Percentiles rank a stretch among this genome's conserved stretches.
Conservation (phyloP, 2,888 invertebrate genomes). For the Lampropteryx suffumata region DNA sequence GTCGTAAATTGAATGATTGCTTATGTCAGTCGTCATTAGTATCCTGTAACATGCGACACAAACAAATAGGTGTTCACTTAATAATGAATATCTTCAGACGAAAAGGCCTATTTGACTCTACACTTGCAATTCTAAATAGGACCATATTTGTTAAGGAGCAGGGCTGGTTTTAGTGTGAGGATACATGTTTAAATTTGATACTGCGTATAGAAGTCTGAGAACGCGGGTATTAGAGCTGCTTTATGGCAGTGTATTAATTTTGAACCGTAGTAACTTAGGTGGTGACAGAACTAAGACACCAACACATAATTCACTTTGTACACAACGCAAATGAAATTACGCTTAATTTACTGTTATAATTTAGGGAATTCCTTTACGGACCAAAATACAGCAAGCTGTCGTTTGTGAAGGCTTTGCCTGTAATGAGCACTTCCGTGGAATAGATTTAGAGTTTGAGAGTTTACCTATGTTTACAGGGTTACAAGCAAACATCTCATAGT, state of each 20-base stretch:
- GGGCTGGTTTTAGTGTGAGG: constrained; percentile 39
- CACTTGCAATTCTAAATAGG: constrained; percentile 13
- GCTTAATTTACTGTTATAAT: constrained; percentile 82
- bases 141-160: constrained; percentile 37
- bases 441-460: constrained; percentile 2
- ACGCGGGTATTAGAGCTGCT: constrained; percentile 75
- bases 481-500: neutral
- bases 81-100: constrained; percentile 64
- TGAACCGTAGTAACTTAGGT: constrained; percentile 82
- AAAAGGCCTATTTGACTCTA: constrained; percentile 50
- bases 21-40: constrained; percentile 76
- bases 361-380: constrained; percentile 77
- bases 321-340: constrained; percentile 81
- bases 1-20: constrained; percentile 59
- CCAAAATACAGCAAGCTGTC: constrained; percentile 39
- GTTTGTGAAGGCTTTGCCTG: constrained; percentile 20
- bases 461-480: neutral
- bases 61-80: constrained; percentile 81
- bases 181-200: constrained; percentile 67
- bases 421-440: constrained; percentile 17
- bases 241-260: constrained; percentile 83
- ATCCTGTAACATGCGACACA: constrained; percentile 77
- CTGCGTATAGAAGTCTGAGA: constrained; percentile 70
- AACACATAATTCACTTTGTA: constrained; percentile 80
- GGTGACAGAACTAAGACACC: constrained; percentile 83